A percentile compares a stretch with the other conserved stretches of the same genome.
Evolutionary conservation across 2,113 vertebrate genomes (phyloP).

Genomic region (Cynocephalus volans): DNA sequence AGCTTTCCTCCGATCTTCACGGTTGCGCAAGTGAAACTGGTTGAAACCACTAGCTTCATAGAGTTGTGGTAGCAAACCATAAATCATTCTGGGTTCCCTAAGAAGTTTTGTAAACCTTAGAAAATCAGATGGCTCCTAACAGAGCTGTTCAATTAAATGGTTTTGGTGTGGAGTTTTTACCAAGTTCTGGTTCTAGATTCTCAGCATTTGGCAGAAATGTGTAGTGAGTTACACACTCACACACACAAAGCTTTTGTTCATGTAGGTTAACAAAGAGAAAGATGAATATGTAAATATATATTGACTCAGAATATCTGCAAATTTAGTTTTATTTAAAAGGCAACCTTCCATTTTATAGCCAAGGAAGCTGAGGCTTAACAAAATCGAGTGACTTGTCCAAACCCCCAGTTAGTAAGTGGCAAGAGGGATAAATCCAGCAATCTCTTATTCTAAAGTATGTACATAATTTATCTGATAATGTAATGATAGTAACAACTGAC

Average conservation of each 20-base stretch:
- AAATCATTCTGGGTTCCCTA: slow-evolving; percentile 50
- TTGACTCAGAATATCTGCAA: background rate
- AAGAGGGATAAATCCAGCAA: background rate
- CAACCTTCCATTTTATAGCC: background rate
- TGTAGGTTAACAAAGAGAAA: background rate
- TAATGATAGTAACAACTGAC: rapidly evolving
- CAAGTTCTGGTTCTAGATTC: background rate
- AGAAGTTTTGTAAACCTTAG: slow-evolving; percentile 7
- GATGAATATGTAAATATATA: background rate
- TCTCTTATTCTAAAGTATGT: background rate
- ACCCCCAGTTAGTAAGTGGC: background rate
- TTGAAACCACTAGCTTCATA: background rate
- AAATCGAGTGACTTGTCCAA: background rate
- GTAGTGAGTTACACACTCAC: background rate
- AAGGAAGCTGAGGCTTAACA: background rate
- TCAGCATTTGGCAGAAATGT: slow-evolving; percentile 47
- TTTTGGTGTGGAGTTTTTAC: background rate
- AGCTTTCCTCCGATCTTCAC: background rate
- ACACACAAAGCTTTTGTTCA: background rate
- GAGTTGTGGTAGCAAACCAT: background rate
- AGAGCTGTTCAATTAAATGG: background rate
- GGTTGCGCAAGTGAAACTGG: slow-evolving; percentile 37
- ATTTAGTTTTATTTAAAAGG: background rate
- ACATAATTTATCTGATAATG: background rate
- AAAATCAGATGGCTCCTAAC: background rate